Evolutionary conservation across 2,888 invertebrate species (phyloP).

Genomic region (Eutolmus rufibarbis): DNA sequence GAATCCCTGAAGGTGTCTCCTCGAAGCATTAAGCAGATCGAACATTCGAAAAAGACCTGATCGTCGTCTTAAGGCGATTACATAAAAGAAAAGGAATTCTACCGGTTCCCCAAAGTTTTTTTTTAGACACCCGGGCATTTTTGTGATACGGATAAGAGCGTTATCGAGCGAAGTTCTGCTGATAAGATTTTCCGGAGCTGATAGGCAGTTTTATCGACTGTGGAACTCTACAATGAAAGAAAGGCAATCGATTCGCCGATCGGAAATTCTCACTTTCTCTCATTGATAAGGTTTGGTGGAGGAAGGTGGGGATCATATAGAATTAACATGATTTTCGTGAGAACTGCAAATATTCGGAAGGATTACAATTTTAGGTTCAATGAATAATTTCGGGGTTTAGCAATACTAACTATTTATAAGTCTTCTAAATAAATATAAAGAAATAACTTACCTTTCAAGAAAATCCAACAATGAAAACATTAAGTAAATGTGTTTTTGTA

Average conservation of each 20-base stretch:
- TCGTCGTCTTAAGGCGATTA: neutral
- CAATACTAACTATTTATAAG: too few species aligned
- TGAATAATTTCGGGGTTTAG: too few species aligned
- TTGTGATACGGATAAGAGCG: neutral
- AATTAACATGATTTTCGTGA: neutral
- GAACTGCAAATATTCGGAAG: neutral
- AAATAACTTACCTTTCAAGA: too few species aligned
- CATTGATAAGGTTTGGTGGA: neutral
- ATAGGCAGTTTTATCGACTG: neutral
- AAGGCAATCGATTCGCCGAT: neutral
- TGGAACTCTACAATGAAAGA: neutral
- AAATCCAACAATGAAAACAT: too few species aligned
- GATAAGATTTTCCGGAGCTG: neutral
- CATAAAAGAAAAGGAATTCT: neutral
- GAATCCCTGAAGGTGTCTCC: neutral
- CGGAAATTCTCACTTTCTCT: neutral
- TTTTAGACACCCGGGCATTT: neutral
- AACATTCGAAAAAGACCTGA: neutral
- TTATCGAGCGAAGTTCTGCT: neutral
- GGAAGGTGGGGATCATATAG: too few species aligned
- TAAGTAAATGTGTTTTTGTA: too few species aligned
- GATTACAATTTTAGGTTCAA: too few species aligned
- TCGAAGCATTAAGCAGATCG: neutral
- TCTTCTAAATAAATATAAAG: too few species aligned
- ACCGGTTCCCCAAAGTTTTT: neutral